Percentiles rank a stretch among this genome's conserved stretches.
phyloP scores from a whole-genome alignment of 2,888 invertebrate genomes.

The Caenorhabditis sp. region DNA sequence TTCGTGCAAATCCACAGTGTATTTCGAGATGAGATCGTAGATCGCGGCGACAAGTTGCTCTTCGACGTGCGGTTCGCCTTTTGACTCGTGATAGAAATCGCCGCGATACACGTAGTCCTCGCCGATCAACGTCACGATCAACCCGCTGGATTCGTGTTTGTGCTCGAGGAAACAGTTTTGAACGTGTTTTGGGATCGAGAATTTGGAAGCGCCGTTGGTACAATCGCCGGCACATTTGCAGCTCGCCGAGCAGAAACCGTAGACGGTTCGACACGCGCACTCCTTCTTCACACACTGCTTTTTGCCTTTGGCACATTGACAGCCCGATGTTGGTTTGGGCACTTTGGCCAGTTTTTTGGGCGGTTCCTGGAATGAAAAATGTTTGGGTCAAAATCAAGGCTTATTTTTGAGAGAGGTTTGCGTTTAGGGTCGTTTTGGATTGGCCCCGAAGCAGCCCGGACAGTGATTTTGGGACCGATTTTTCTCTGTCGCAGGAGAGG shows the following conservation, averaged over 20 bases:
- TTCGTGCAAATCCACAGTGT: constrained; percentile 70
- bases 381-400: not conserved
- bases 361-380: constrained; percentile 54
- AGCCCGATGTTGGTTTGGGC: constrained; percentile 67
- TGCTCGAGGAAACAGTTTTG: constrained; percentile 71
- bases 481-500: not conserved
- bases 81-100: constrained; percentile 70
- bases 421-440: too few species aligned
- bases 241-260: constrained; percentile 69
- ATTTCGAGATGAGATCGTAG: constrained; percentile 71
- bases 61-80: constrained; percentile 70
- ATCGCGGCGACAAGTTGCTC: constrained; percentile 70
- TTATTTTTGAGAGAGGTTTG: too few species aligned
- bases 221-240: constrained; percentile 71
- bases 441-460: too few species aligned
- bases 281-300: constrained; percentile 71
- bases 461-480: not conserved
- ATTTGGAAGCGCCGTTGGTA: constrained; percentile 70
- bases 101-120: constrained; percentile 70
- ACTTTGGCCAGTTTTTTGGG: constrained; percentile 66
- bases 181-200: constrained; percentile 70
- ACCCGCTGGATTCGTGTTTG: constrained; percentile 69
- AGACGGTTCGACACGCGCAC: constrained; percentile 69
- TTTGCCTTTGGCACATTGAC: constrained; percentile 70
- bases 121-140: constrained; percentile 69